A percentile compares a stretch with the other conserved stretches of the same genome.
Evolutionary conservation across 2,113 vertebrate species (phyloP).

Genomic region (Eurystomus gularis): DNA sequence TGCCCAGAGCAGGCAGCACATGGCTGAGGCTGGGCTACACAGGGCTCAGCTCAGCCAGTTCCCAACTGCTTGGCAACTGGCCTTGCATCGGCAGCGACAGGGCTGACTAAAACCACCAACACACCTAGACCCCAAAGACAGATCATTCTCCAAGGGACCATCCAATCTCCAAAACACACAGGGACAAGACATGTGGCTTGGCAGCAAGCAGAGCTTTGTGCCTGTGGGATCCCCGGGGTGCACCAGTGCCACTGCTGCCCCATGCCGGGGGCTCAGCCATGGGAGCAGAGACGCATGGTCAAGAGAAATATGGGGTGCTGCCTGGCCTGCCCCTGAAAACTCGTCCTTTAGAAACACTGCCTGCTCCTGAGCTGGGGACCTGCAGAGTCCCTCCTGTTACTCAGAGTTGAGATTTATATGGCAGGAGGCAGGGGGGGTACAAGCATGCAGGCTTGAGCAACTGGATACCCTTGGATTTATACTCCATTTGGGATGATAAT

Average conservation of each 20-base stretch:
- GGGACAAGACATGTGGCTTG: rapidly evolving
- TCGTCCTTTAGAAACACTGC: neutral
- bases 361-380: neutral
- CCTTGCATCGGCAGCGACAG: rapidly evolving
- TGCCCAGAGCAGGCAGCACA: rapidly evolving
- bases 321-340: neutral
- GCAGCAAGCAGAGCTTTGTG: neutral
- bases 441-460: neutral
- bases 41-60: rapidly evolving
- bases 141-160: too few species aligned
- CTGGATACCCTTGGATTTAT: conserved; percentile 67
- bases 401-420: conserved; percentile 5
- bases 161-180: rapidly evolving
- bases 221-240: rapidly evolving
- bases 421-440: neutral
- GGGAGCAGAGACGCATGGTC: neutral
- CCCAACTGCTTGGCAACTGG: neutral
- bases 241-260: neutral
- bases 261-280: rapidly evolving
- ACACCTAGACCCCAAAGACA: rapidly evolving
- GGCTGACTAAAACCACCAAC: neutral
- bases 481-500: conserved; percentile 73
- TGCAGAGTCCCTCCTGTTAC: neutral
- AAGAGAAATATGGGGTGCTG: neutral
- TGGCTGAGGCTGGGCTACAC: rapidly evolving